Conservation (phyloP, 2,113 vertebrate genomes). For the Scolopax mira region DNA sequence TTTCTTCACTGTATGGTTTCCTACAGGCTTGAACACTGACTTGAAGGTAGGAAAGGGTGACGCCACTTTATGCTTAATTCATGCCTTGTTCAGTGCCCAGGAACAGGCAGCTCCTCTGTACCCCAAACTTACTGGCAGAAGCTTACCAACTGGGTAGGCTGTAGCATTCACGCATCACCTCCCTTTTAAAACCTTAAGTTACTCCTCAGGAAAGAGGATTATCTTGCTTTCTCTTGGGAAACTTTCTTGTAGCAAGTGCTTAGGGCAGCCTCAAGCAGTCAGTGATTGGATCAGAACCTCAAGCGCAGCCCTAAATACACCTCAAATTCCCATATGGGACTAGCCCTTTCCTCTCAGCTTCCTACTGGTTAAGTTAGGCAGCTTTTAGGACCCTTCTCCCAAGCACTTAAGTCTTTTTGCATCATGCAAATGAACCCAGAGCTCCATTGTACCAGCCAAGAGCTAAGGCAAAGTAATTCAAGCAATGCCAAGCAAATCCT, state of each 20-base stretch:
- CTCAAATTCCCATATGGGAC: background rate
- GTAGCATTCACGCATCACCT: background rate
- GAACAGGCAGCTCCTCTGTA: background rate
- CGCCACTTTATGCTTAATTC: background rate
- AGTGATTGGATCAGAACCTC: background rate
- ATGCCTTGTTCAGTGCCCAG: background rate
- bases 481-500: background rate
- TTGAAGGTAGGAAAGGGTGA: background rate
- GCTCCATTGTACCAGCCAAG: background rate
- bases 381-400: conserved; percentile 21
- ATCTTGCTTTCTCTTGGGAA: background rate
- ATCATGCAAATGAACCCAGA: background rate
- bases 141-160: background rate
- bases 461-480: conserved; percentile 25
- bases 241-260: background rate
- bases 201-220: background rate
- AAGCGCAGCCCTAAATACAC: background rate
- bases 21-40: background rate
- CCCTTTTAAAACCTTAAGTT: background rate
- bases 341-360: background rate
- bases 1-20: background rate
- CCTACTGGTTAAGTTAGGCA: background rate
- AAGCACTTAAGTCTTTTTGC: conserved; percentile 30
- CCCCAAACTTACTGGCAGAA: background rate
- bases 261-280: background rate